Conservation (phyloP, 2,797 vertebrate species). For the Amphiprion clarkii region DNA sequence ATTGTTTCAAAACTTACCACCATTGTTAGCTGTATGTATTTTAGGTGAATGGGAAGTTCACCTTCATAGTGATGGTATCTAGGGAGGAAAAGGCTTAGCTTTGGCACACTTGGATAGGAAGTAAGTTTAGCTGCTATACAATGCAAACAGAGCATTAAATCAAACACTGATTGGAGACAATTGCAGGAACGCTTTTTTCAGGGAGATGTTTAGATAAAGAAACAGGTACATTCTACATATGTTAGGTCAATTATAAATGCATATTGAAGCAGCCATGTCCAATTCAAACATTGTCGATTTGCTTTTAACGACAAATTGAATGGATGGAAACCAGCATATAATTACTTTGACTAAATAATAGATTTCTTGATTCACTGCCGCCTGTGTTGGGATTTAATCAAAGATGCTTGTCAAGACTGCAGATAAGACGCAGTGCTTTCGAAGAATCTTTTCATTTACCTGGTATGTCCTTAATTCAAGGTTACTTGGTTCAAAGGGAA, state of each 20-base stretch:
- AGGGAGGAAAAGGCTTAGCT: background rate
- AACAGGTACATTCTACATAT: background rate
- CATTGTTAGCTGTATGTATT: background rate
- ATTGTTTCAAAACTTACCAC: background rate
- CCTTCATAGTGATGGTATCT: background rate
- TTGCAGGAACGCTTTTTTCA: background rate
- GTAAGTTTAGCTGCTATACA: background rate
- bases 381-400: constrained; percentile 33
- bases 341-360: constrained; percentile 14
- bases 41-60: background rate
- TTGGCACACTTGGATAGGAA: background rate
- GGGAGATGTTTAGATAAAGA: background rate
- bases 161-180: background rate
- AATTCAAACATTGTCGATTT: background rate
- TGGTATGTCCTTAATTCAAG: constrained; percentile 46
- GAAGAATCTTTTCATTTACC: constrained; percentile 38
- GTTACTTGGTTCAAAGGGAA: constrained; percentile 40
- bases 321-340: constrained; percentile 2
- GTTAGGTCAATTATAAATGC: background rate
- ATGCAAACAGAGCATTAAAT: background rate
- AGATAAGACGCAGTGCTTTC: constrained; percentile 34
- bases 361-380: constrained; percentile 8
- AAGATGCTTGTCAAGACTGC: constrained; percentile 25
- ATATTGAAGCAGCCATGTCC: background rate
- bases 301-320: constrained; percentile 24